A percentile compares a stretch with the other conserved stretches of the same genome.
Conservation (phyloP, 2,113 vertebrate species). For the Damaliscus lunatus region DNA sequence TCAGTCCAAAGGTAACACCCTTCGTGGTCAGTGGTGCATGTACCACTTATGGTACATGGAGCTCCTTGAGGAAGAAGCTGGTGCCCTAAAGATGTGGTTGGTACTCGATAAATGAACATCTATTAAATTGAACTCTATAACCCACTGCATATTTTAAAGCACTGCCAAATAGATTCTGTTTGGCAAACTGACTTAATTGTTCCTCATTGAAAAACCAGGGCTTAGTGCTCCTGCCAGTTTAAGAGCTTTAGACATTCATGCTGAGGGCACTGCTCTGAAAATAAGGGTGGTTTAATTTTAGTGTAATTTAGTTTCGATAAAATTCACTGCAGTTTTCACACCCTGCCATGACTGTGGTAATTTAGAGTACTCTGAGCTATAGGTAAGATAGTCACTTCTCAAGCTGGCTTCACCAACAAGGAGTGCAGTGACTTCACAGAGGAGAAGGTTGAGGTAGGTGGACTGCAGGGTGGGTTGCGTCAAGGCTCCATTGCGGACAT, state of each 20-base stretch:
- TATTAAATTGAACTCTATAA: constrained; percentile 6
- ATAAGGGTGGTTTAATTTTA: neutral
- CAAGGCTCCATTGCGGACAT: neutral
- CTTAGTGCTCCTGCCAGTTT: neutral
- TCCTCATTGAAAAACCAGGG: neutral
- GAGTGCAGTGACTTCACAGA: neutral
- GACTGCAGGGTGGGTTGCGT: neutral
- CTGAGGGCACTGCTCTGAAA: neutral
- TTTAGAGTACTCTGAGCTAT: neutral
- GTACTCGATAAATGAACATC: neutral
- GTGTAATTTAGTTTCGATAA: constrained; percentile 16
- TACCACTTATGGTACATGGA: neutral
- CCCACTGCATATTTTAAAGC: neutral
- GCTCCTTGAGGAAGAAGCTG: neutral
- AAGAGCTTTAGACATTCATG: neutral
- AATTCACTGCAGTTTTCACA: neutral
- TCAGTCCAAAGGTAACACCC: neutral
- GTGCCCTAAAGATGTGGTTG: neutral
- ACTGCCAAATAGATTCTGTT: neutral
- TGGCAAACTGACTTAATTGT: neutral
- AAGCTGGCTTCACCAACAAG: neutral
- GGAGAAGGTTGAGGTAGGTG: neutral
- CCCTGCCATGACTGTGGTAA: neutral
- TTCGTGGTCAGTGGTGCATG: neutral
- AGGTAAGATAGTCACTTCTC: neutral